Percentiles rank a stretch among this genome's conserved stretches.
These are phyloP conservation scores for Asarcornis scutulata DNA, from an alignment of 2,113 vertebrate species.

Conservation along the genomic window DNA sequence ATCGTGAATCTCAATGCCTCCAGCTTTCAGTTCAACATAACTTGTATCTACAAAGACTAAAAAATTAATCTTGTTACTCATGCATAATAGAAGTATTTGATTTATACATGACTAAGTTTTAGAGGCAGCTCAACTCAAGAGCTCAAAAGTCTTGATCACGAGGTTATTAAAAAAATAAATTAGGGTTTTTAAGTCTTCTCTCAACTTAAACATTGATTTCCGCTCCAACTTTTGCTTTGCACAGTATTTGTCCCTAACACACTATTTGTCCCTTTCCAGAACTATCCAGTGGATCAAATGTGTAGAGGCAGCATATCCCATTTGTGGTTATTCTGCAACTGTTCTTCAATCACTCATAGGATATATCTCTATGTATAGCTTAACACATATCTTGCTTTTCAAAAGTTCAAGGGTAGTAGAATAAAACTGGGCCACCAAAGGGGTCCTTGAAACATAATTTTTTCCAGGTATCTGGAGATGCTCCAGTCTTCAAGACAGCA, in stretches of 20 bases:
- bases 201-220: not conserved
- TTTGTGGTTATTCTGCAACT: not conserved
- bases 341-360: not conserved
- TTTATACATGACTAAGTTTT: not conserved
- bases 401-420: not conserved
- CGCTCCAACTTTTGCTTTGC: not conserved
- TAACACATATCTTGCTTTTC: not conserved
- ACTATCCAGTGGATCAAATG: not conserved
- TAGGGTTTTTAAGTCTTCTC: not conserved
- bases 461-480: not conserved
- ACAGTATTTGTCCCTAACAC: not conserved
- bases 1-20: not conserved
- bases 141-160: not conserved
- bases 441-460: not conserved
- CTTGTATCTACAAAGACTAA: not conserved
- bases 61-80: not conserved
- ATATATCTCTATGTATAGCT: not conserved
- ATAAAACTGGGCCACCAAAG: not conserved
- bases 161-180: not conserved
- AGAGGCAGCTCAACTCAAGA: not conserved
- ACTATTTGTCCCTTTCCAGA: not conserved
- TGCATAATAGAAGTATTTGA: not conserved
- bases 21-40: not conserved
- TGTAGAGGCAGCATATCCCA: not conserved
- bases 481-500: not conserved